These are phyloP conservation scores for Linepithema humile DNA, from an alignment of 1,140 invertebrate genomes.

Conservation along the genomic window DNA sequence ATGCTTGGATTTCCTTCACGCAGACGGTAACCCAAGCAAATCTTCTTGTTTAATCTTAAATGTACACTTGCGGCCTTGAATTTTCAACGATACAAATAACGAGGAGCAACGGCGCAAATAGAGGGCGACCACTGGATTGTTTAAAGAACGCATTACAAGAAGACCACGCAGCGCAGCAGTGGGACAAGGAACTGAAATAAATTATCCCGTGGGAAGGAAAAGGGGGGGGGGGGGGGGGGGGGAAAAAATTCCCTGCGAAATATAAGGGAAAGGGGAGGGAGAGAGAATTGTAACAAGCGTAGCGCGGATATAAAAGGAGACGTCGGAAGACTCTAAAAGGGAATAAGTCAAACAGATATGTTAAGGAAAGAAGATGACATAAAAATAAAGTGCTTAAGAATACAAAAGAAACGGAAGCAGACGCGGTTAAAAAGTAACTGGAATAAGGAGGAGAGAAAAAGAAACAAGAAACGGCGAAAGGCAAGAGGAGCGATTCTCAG, in stretches of 20 bases:
- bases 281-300: slow-evolving; percentile 18
- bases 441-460: slow-evolving; percentile 19
- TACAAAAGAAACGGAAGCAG: slow-evolving; percentile 31
- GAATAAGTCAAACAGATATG: slow-evolving; percentile 41
- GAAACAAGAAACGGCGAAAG: slow-evolving; percentile 16
- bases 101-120: slow-evolving; percentile 2
- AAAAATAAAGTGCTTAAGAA: slow-evolving; percentile 49
- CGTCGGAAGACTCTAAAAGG: slow-evolving; percentile 5
- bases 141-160: slow-evolving; percentile 18
- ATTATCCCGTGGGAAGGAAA: slow-evolving; percentile 15
- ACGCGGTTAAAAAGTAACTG: slow-evolving; percentile 33
- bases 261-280: slow-evolving; percentile 5
- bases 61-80: slow-evolving; percentile 27
- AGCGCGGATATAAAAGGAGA: neutral
- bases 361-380: slow-evolving; percentile 42
- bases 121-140: neutral
- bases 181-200: slow-evolving; percentile 18
- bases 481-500: slow-evolving; percentile 28
- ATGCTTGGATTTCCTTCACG: slow-evolving; percentile 24
- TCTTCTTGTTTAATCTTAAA: slow-evolving; percentile 48
- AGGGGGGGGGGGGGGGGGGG: neutral
- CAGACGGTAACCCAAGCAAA: slow-evolving; percentile 30
- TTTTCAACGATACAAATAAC: slow-evolving; percentile 44
- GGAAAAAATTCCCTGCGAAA: slow-evolving; percentile 17
- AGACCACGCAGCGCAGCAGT: neutral